These are phyloP conservation scores for Struthidea cinerea DNA, from an alignment of 2,113 vertebrate species.

Conservation along the genomic window DNA sequence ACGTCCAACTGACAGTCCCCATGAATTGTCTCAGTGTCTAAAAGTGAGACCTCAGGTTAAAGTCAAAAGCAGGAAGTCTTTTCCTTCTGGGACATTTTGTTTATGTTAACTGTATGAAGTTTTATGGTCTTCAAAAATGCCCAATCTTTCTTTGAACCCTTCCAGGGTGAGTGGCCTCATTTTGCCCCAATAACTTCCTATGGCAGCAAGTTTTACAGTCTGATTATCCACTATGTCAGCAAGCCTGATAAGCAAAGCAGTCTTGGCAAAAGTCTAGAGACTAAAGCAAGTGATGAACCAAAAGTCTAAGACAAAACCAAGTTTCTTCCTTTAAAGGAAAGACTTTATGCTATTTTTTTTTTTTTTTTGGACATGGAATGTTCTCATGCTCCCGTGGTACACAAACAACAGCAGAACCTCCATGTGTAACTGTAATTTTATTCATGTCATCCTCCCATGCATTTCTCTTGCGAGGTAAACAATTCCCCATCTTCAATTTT, in stretches of 20 bases:
- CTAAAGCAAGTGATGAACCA: background rate
- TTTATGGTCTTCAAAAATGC: background rate
- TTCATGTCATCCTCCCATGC: background rate
- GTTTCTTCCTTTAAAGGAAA: background rate
- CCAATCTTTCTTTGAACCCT: background rate
- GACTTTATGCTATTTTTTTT: background rate
- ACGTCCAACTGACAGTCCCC: background rate
- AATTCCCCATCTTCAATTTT: background rate
- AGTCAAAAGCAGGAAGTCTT: background rate
- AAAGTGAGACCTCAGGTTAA: background rate
- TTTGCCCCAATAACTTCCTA: background rate
- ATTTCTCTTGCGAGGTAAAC: background rate
- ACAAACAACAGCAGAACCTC: background rate
- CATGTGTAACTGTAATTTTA: background rate
- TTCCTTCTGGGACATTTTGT: background rate
- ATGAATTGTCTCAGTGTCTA: background rate
- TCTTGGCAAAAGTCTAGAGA: background rate
- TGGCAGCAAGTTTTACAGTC: background rate
- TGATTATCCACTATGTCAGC: background rate
- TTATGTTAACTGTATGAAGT: background rate
- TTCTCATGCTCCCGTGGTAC: background rate
- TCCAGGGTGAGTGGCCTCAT: background rate
- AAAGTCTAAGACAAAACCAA: background rate
- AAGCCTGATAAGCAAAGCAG: background rate
- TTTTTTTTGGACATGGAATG: background rate